Evolutionary conservation across 2,797 vertebrate genomes (phyloP), one percentile per base, ranked within the genome.

Genomic region (Ibycter americanus): DNA sequence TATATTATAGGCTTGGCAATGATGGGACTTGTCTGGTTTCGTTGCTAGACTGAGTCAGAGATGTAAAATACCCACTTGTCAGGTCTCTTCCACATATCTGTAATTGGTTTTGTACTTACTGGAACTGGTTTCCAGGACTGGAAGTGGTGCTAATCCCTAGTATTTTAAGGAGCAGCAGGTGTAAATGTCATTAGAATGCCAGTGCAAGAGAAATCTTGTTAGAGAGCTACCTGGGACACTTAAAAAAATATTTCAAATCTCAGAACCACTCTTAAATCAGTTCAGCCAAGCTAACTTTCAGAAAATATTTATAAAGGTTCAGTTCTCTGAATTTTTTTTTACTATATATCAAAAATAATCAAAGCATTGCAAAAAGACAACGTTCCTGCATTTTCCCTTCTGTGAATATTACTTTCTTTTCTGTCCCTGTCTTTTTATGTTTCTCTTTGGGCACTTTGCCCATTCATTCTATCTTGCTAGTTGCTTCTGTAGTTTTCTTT

Each of bases 1-100:
- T 44, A 11, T 79, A 23, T 21, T 81, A 61, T 11, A 78, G 59
- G 77, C 63, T 91, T 93, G 66, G 44, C 59, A 90, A 1, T 63
- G 74, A 90, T 91, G 19, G 12, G 55, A 70, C 91, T 96, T 88
- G 88, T 67, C 90, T 95, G 80, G 91, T 94, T 96, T 96, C 18
- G 27, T 73, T 96, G 55, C 47, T 95, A 80, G 55, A 52, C 77
- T 94, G 90, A 89, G 63, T 95, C 94, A 96, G 93, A 94, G 66
- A 27, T 79, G 63, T 80, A 87, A 90, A 87, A 89, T 67, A 32
- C 73, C 71, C 59, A 63, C 36, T 90, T 7, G 4, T 87, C 95
- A 89, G 55, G 70, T 83, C 63, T 92, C 55, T 49, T 84, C 40
- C 61, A 59, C n/a, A 5, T 62, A 67, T 40, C 51, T 90, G 11